Evolutionary conservation across 1,140 invertebrate species (phyloP), one percentile per base, ranked within the genome.

Genomic region (Conopomorpha cramerella): DNA sequence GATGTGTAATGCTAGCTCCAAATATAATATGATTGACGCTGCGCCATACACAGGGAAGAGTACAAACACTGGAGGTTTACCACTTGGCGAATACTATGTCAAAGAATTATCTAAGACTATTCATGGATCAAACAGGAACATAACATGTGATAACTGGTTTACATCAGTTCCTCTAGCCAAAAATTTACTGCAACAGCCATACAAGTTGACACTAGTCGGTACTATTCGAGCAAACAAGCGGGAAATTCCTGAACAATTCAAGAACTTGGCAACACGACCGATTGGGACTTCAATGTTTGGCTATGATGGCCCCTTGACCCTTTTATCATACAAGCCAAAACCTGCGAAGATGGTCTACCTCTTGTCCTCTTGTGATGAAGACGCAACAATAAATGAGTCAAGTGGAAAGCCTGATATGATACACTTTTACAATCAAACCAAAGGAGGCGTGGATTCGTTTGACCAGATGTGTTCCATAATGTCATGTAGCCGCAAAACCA

Each of bases 111-210:
- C 44, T 26, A 42, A 44, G 39, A 33, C 39, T 8, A 43, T 68
- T 16, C 42, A 62, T 36, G 51, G 53, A 1, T 44, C 45, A 8
- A 58, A 70, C 28, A 37, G 56, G 8, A 68, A 73, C 30, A 36
- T 78, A 0, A 79, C 61, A 3, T 52, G 52, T 26, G 68, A 77
- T 36, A 71, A 77, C 27, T 77, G 60, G 57, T 76, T 68, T 45
- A 70, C 64, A 2, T 56, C 48, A 4, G 33, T 74, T 26, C 49
- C 51, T 17, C 28, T 68, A 27, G 41, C 49, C 3, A 34, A 41
- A 37, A 12, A 38, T 15, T 36, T 62, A 36, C 31, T 55, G 6
- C 32, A 45, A 4, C 23, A 53, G 6, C 58, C 58, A 15, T 49
- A 62, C 16, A 50, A 55, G 11, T 28, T 61, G 12, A 65, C 49